Evolutionary conservation across 1,140 invertebrate species (phyloP).

Genomic region (Trachelipus rathkii): DNA sequence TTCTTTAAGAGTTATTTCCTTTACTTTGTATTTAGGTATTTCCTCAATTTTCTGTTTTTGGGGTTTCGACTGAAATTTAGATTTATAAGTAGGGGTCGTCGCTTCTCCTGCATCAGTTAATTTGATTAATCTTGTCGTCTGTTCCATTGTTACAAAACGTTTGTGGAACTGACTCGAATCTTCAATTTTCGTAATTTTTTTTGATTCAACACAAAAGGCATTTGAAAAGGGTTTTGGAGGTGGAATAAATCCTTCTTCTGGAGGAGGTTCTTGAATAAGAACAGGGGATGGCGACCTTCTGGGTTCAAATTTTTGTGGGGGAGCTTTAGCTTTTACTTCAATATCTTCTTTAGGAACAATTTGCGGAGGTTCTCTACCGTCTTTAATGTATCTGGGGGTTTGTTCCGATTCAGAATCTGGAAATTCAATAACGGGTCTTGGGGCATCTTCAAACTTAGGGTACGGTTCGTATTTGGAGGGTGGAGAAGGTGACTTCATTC

Average conservation of each 20-base stretch:
- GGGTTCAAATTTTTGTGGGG: not conserved
- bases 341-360: conserved; percentile 25
- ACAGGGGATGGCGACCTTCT: conserved; percentile 43
- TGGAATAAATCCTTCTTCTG: conserved; percentile 23
- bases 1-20: conserved; percentile 24
- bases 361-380: conserved; percentile 25
- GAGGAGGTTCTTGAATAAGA: conserved; percentile 29
- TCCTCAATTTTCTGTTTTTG: not conserved
- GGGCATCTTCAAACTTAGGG: conserved; percentile 34
- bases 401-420: conserved; percentile 27
- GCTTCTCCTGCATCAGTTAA: conserved; percentile 17
- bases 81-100: not conserved
- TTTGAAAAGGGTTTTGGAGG: conserved; percentile 22
- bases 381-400: not conserved
- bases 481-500: conserved; percentile 37
- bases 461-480: conserved; percentile 41
- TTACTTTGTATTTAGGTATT: not conserved
- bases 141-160: conserved; percentile 25
- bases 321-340: conserved; percentile 6
- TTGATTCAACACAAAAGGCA: conserved; percentile 20
- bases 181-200: conserved; percentile 24
- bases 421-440: conserved; percentile 35
- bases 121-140: conserved; percentile 23
- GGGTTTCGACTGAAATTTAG: not conserved
- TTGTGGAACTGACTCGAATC: conserved; percentile 25